Evolutionary conservation across 2,797 vertebrate genomes (phyloP).

Genomic region (Neostethus bicornis): DNA sequence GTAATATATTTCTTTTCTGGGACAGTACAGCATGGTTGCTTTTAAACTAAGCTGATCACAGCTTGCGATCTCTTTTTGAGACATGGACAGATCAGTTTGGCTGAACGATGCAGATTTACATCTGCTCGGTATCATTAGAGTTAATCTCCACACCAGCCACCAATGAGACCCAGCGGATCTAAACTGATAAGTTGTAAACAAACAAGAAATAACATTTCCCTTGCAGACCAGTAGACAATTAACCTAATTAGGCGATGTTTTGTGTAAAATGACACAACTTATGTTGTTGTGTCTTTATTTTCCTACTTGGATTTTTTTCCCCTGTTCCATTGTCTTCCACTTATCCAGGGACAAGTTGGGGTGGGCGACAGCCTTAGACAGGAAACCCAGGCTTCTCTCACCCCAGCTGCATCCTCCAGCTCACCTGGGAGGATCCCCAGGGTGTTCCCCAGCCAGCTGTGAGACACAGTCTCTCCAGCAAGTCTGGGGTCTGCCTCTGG

Average conservation of each 20-base stretch:
- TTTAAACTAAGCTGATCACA: background rate
- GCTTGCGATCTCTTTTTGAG: background rate
- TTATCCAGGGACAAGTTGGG: too few species aligned
- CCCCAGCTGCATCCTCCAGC: too few species aligned
- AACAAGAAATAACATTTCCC: background rate
- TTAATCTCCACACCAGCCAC: background rate
- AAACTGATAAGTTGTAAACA: background rate
- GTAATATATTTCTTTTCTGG: background rate
- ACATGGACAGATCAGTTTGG: background rate
- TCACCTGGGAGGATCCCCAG: too few species aligned
- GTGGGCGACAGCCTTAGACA: too few species aligned
- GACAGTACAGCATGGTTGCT: background rate
- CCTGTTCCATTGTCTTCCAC: too few species aligned
- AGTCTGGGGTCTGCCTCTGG: too few species aligned
- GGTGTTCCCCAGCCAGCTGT: too few species aligned
- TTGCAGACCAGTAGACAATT: background rate
- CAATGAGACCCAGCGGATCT: background rate
- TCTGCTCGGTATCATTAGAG: background rate
- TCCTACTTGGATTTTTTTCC: too few species aligned
- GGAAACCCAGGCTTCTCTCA: too few species aligned
- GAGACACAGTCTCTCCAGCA: too few species aligned
- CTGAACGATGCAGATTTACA: background rate
- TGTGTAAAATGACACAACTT: background rate
- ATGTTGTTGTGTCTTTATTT: background rate
- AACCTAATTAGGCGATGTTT: conserved; percentile 3